Evolutionary conservation across 2,888 invertebrate species (phyloP).

Genomic region (Lamellibrachia satsuma): DNA sequence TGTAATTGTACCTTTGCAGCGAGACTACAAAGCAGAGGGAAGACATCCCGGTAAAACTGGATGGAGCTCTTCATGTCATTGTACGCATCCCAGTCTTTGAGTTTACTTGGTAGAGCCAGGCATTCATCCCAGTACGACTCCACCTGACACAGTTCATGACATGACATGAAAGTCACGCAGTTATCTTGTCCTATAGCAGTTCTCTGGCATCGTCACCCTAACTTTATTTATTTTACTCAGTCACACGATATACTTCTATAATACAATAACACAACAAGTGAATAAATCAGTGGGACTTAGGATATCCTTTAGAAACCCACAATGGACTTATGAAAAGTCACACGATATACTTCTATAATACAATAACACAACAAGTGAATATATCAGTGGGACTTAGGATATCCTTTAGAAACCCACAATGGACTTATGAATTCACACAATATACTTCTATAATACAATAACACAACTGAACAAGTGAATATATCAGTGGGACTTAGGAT

Average conservation of each 20-base stretch:
- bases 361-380: not conserved
- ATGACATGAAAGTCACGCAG: not conserved
- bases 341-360: not conserved
- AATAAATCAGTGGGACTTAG: too few species aligned
- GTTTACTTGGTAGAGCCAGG: slow-evolving; percentile 64
- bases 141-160: slow-evolving; percentile 48
- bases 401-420: too few species aligned
- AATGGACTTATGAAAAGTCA: not conserved
- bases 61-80: slow-evolving; percentile 61
- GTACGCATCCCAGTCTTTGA: slow-evolving; percentile 66
- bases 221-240: not conserved
- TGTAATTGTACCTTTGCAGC: slow-evolving; percentile 60
- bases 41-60: slow-evolving; percentile 62
- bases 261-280: not conserved
- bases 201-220: not conserved
- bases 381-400: too few species aligned
- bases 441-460: not conserved
- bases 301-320: too few species aligned
- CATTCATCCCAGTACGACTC: slow-evolving; percentile 66
- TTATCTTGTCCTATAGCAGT: not conserved
- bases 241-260: not conserved
- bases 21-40: slow-evolving; percentile 62
- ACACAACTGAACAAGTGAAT: too few species aligned
- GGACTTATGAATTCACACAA: too few species aligned
- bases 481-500: too few species aligned